These are phyloP conservation scores for Mirounga angustirostris DNA, from an alignment of 2,113 vertebrate genomes.

Conservation along the genomic window DNA sequence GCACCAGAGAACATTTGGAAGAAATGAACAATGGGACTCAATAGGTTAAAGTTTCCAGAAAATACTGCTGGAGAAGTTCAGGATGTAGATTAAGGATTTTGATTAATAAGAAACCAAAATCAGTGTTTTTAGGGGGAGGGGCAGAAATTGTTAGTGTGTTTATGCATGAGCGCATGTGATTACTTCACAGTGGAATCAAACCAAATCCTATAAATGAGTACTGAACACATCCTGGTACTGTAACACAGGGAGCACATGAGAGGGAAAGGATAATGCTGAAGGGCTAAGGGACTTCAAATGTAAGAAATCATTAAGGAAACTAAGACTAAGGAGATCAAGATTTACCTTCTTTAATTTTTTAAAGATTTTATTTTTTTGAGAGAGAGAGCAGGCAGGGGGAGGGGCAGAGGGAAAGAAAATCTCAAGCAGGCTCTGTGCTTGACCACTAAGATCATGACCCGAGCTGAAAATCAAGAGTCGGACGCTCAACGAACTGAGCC, in stretches of 20 bases:
- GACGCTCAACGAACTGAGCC: not conserved
- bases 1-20: not conserved
- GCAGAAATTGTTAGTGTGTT: not conserved
- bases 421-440: not conserved
- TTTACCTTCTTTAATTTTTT: not conserved
- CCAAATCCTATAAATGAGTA: not conserved
- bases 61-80: not conserved
- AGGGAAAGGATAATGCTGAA: not conserved
- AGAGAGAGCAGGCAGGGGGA: too few relatives aligned
- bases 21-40: not conserved
- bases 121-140: not conserved
- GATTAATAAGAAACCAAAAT: not conserved
- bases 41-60: not conserved
- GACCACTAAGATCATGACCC: not conserved
- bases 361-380: not conserved
- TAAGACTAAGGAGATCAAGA: not conserved
- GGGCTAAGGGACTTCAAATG: not conserved
- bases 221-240: not conserved
- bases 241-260: not conserved
- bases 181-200: not conserved
- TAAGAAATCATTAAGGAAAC: not conserved
- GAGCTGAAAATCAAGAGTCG: not conserved
- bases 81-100: not conserved
- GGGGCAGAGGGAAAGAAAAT: not conserved
- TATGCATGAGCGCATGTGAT: not conserved